Conservation (phyloP, 2,888 invertebrate genomes). For the Idaea dimidiata region DNA sequence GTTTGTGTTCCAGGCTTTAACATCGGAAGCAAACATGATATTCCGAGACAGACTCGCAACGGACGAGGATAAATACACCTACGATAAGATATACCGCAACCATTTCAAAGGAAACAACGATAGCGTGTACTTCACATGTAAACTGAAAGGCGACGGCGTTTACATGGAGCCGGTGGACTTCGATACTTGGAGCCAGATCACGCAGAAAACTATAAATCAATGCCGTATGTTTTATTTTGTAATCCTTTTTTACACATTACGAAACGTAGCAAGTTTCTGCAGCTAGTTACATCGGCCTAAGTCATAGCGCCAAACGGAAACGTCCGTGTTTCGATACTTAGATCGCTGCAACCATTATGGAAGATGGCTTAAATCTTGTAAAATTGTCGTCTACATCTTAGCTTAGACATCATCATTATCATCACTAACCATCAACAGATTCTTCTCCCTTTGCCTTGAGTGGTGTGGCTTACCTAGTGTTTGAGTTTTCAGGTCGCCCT, state of each 20-base stretch:
- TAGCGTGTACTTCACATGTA: constrained; percentile 47
- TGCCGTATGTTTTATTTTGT: constrained; percentile 76
- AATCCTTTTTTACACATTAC: background rate
- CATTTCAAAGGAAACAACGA: constrained; percentile 52
- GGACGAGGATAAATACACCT: constrained; percentile 83
- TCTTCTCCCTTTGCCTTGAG: no score
- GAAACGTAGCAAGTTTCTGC: no score
- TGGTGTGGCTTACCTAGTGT: no score
- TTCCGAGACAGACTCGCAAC: constrained; percentile 88
- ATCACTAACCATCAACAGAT: no score
- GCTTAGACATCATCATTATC: no score
- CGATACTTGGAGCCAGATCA: constrained; percentile 83
- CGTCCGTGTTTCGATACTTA: no score
- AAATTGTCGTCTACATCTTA: no score
- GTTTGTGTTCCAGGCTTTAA: constrained; percentile 78
- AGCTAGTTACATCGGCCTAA: background rate
- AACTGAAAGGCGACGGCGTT: constrained; percentile 56
- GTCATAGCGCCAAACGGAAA: no score
- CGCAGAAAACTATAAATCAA: constrained; percentile 83
- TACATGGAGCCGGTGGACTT: constrained; percentile 65
- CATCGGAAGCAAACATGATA: constrained; percentile 87
- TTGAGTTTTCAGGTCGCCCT: no score
- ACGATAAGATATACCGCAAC: constrained; percentile 82
- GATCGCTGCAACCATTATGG: no score
- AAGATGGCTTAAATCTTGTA: no score